A percentile compares a stretch with the other conserved stretches of the same genome.
Conservation (phyloP, 2,797 vertebrate species). For the Ambastaia sidthimunki region DNA sequence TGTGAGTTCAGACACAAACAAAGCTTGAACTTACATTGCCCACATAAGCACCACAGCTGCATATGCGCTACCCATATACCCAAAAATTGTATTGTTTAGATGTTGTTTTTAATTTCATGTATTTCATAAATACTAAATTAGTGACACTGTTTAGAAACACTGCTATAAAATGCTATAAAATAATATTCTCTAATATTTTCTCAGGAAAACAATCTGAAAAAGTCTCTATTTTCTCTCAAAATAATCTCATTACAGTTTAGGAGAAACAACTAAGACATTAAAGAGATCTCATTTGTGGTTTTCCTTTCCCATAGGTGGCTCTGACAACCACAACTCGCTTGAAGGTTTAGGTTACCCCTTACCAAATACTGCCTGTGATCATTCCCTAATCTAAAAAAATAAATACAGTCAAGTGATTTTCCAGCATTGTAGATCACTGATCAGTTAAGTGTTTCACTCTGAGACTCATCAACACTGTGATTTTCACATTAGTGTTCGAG, state of each 20-base stretch:
- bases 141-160: not conserved
- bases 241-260: not conserved
- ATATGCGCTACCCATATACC: not conserved
- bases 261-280: not conserved
- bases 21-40: not conserved
- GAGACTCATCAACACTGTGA: constrained; percentile 43
- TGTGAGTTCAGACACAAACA: not conserved
- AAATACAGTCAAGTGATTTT: not conserved
- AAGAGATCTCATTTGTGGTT: not conserved
- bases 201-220: not conserved
- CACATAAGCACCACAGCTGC: not conserved
- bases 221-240: not conserved
- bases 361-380: not conserved
- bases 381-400: not conserved
- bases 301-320: not conserved
- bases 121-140: not conserved
- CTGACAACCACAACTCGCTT: not conserved
- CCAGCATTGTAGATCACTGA: constrained; percentile 27
- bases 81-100: not conserved
- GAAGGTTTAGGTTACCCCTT: not conserved
- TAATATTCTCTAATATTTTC: not conserved
- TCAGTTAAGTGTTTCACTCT: constrained; percentile 37
- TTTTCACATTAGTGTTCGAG: constrained; percentile 62
- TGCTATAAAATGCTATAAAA: too few species aligned
- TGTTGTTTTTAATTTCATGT: not conserved